Base-by-base conservation (phyloP, 2,888 invertebrate genomes). In the Leucophora obtusa region DNA sequence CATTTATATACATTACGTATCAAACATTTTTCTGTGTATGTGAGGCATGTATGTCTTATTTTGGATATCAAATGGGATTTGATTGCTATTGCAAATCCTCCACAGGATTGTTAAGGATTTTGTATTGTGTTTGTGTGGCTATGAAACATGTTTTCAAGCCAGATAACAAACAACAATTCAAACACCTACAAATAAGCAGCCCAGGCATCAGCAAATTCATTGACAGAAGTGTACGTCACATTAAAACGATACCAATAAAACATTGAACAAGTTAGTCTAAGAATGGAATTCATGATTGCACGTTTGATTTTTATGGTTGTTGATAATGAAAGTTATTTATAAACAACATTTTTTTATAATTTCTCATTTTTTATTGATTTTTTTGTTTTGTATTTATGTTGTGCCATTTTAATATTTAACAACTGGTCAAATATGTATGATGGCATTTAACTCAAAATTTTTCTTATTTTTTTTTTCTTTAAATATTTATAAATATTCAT, bases 51-150 rank as follows among this genome's bases (percentile, higher is more conserved):
- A 11, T 6, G 43, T n/a, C 43, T 21, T 28, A 21, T 18, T 38
- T 24, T 6, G 38, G 24, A 68, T 56, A 43, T 21, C 11, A 38
- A 68, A 66, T 68, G 15, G 21, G 10, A 24, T 43, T 56, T 56
- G 56, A 68, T 56, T 68, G 43, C 17, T 66, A 15, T 38, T 66
- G 10, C 6, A 54, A 66, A 66, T 66, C 38, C 53, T 38, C 8
- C 18, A 1, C n/a, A 18, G 65, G 38, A 66, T 54, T 66, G 33
- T 38, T 21, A 21, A 21, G 53, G 65, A 54, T 54, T n/a, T 66
- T 51, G 28, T 24, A 14, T 14, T 14, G n/a, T 18, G 21, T 35
- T 51, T 53, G 53, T 15, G 14, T 1, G 7, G 28, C 2, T 3
- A 24, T 9, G 33, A 9, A 43, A 66, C 43, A 54, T 24, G 54